Evolutionary conservation across 2,113 vertebrate genomes (phyloP), one percentile per base, ranked within the genome.

Genomic region (Carettochelys insculpta): DNA sequence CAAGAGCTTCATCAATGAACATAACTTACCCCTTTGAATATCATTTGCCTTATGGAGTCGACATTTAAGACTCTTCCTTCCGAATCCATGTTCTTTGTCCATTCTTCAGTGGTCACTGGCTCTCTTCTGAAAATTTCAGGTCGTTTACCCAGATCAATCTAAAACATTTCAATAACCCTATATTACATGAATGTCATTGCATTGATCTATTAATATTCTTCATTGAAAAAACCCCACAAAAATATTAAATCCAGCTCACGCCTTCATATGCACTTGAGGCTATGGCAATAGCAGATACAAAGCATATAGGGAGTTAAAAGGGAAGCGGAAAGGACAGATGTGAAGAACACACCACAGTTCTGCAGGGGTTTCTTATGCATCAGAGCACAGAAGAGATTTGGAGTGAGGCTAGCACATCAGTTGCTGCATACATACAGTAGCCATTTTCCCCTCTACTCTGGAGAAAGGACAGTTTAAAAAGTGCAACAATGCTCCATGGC

Each of bases 1-100:
- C 48, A 76, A 77, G 34, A 20, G 77, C 75, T 71, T 85, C 3
- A 92, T 82, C 38, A 68, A 82, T 92, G 87, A 91, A 83, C 14
- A 93, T 83, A 48, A 79, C 48, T 95, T 98, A 98, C 99, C 98
- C 99, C 99, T 98, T 98, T 99, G 96, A 99, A 99, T 97, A 99
- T 98, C 48, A 86, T 94, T 48, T 95, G 97, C 95, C 98, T 99
- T 94, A 99, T 97, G 43, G 95, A 96, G 48, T 98, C 95, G 6
- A 98, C 96, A 86, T 98, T 94, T 85, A 94, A 84, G 93, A 99
- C 96, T 96, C 98, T 98, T 95, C 99, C 99, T 96, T 99, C 98
- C 13, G 97, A 88, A 92, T 99, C 99, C 97, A 98, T 98, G 41
- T 98, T 98, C 95, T 97, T 98, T 43, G 86, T 96, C 99, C 99